Evolutionary conservation across 2,797 vertebrate genomes (phyloP).

Genomic region (Rhinoraja longicauda): DNA sequence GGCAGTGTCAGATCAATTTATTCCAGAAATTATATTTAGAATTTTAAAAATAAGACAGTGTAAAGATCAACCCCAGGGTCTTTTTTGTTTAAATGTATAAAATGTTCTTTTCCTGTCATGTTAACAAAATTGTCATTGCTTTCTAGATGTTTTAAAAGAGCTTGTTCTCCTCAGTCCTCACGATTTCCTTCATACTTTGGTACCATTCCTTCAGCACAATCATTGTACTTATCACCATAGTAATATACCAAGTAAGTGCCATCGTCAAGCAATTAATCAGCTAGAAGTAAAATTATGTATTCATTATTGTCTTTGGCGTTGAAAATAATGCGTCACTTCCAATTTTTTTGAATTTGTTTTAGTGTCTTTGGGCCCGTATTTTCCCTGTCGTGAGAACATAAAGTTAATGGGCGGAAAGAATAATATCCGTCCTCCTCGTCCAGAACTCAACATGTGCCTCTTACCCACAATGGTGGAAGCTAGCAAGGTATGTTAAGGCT

Average conservation of each 20-base stretch:
- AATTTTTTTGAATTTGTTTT: constrained; percentile 48
- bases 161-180: constrained; percentile 94
- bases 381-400: constrained; percentile 97
- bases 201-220: constrained; percentile 97
- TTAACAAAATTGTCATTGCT: constrained; percentile 42
- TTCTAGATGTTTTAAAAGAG: constrained; percentile 91
- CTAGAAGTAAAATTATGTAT: not conserved
- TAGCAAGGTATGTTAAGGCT: constrained; percentile 72
- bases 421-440: constrained; percentile 91
- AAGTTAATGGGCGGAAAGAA: constrained; percentile 97
- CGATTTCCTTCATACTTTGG: constrained; percentile 96
- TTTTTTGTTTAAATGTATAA: not conserved
- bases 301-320: constrained; percentile 41
- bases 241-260: constrained; percentile 92
- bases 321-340: constrained; percentile 47
- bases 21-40: not conserved
- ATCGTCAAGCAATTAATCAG: constrained; percentile 46
- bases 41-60: not conserved
- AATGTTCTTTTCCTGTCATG: not conserved
- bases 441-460: constrained; percentile 98
- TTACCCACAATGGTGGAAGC: constrained; percentile 98
- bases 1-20: not conserved
- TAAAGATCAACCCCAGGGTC: not conserved
- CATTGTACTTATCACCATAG: constrained; percentile 98
- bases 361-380: constrained; percentile 98